These are phyloP conservation scores for Meghimatium bilineatum DNA, from an alignment of 2,888 invertebrate species.

Conservation along the genomic window DNA sequence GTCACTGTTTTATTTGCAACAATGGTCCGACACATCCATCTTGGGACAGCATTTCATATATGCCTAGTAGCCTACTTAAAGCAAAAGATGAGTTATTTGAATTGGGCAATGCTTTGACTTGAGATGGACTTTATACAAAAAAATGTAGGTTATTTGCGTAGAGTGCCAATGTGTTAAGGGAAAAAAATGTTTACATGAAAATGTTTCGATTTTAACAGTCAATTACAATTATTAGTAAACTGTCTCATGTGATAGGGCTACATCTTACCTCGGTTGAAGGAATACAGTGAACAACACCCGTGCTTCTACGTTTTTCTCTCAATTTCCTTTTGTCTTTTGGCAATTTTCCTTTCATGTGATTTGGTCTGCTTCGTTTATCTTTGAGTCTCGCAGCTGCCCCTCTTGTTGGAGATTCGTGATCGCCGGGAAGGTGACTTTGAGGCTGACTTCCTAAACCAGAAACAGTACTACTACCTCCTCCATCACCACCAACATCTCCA, in stretches of 20 bases:
- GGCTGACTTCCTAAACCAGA: slow-evolving; percentile 13
- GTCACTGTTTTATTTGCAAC: too few relatives aligned
- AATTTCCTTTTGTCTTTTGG: slow-evolving; percentile 81
- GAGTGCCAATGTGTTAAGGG: too few relatives aligned
- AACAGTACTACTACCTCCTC: neutral
- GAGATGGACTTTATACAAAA: neutral
- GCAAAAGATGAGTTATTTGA: too few relatives aligned
- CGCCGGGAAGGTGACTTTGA: slow-evolving; percentile 49
- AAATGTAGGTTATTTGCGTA: too few relatives aligned
- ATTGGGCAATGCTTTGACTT: neutral
- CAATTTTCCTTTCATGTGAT: slow-evolving; percentile 80
- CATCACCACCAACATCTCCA: slow-evolving; percentile 52
- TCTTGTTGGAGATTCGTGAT: slow-evolving; percentile 78
- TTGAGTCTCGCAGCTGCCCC: slow-evolving; percentile 70
- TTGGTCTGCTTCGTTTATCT: slow-evolving; percentile 78
- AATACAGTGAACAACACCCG: slow-evolving; percentile 80
- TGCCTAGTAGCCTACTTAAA: too few relatives aligned
- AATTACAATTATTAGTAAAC: too few relatives aligned
- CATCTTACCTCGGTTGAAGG: slow-evolving; percentile 80
- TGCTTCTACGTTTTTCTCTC: slow-evolving; percentile 81
- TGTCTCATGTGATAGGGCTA: neutral
- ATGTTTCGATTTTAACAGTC: too few relatives aligned
- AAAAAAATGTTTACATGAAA: too few relatives aligned
- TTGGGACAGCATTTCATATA: too few relatives aligned
- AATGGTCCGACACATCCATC: too few relatives aligned